These are phyloP conservation scores for Ridgeia piscesae DNA, from an alignment of 1,140 invertebrate species.

Conservation along the genomic window DNA sequence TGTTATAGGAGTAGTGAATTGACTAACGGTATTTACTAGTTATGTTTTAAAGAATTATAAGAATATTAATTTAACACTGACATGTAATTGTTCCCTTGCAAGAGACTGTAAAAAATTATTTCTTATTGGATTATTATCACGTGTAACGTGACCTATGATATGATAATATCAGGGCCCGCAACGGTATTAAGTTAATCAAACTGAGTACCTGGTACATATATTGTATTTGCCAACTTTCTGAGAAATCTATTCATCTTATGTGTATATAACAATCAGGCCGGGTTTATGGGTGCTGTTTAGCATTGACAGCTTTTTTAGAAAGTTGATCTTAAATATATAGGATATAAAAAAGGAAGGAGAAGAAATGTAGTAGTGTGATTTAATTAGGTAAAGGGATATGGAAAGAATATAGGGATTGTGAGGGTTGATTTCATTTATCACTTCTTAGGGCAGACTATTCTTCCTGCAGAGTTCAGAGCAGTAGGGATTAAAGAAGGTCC, in stretches of 20 bases:
- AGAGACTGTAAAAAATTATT: background rate
- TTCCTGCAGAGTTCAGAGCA: no score
- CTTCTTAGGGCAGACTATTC: no score
- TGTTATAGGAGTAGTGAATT: background rate
- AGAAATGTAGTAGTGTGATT: no score
- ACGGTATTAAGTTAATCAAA: background rate
- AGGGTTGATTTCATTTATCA: no score
- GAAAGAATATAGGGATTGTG: no score
- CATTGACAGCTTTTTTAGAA: background rate
- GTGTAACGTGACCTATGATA: background rate
- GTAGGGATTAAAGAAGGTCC: no score
- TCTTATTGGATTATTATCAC: background rate
- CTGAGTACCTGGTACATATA: background rate
- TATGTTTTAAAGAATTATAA: background rate
- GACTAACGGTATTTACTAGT: background rate
- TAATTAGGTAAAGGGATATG: no score
- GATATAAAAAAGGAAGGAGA: background rate
- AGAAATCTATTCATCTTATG: background rate
- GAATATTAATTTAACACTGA: no score
- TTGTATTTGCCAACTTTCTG: background rate
- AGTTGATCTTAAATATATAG: background rate
- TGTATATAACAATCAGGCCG: background rate
- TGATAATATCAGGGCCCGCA: no score
- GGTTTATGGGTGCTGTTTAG: background rate
- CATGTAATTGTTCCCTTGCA: no score